A percentile compares a stretch with the other conserved stretches of the same genome.
phyloP scores from a whole-genome alignment of 2,797 vertebrate genomes.

The Falco berigora region DNA sequence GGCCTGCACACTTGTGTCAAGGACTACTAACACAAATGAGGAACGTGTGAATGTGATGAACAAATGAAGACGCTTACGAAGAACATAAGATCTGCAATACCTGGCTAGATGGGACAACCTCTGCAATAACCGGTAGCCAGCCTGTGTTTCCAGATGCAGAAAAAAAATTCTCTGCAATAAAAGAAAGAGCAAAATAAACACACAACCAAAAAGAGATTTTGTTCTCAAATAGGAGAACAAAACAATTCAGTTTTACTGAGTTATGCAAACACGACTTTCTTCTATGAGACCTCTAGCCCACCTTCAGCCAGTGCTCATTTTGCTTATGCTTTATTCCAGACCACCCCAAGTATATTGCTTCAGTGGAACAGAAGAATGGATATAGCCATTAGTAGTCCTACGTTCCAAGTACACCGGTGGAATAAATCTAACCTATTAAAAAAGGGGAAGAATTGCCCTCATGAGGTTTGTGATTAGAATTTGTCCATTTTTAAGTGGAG shows the following conservation, averaged over 20 bases:
- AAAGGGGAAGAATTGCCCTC: not conserved
- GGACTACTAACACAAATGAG: not conserved
- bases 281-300: not conserved
- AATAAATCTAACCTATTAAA: not conserved
- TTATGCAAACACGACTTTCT: not conserved
- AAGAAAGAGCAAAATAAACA: not conserved
- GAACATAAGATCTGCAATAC: not conserved
- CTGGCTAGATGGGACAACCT: not conserved
- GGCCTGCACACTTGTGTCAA: not conserved
- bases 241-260: not conserved
- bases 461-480: not conserved
- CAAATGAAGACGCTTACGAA: not conserved
- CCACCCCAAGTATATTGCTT: not conserved
- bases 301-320: not conserved
- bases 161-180: not conserved
- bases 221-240: not conserved
- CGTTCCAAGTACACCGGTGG: fast-evolving
- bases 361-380: not conserved
- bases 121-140: not conserved
- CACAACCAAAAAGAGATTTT: not conserved
- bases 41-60: not conserved
- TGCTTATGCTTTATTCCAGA: not conserved
- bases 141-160: not conserved
- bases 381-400: not conserved
- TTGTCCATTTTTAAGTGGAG: not conserved